These are phyloP conservation scores for Mormyrus lacerda DNA, from an alignment of 2,113 vertebrate species.

Conservation along the genomic window DNA sequence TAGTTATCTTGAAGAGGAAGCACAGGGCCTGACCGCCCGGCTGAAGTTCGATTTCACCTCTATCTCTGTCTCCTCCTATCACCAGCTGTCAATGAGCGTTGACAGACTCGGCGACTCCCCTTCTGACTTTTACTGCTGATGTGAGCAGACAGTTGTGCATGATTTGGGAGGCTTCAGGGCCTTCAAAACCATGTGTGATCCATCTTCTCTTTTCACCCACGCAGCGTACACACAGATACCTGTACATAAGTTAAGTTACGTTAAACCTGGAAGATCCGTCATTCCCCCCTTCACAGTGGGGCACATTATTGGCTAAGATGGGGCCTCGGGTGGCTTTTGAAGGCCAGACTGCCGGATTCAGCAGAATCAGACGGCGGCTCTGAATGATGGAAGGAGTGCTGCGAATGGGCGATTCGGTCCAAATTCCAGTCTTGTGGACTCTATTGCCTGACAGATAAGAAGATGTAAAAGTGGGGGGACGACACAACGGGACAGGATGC, in stretches of 20 bases:
- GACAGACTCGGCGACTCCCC: not conserved
- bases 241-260: not conserved
- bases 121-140: slow-evolving; percentile 15
- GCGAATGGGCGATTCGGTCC: not conserved
- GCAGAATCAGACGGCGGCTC: not conserved
- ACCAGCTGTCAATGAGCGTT: slow-evolving; percentile 17
- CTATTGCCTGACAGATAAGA: not conserved
- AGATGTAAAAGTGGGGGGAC: not conserved
- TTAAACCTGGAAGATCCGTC: not conserved
- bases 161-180: not conserved
- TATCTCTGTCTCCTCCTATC: slow-evolving; percentile 28
- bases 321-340: not conserved
- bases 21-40: slow-evolving; percentile 4
- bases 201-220: not conserved
- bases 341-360: slow-evolving; percentile 9
- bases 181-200: not conserved
- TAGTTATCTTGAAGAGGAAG: slow-evolving; percentile 35
- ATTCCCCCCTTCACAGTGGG: not conserved
- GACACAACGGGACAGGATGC: not conserved
- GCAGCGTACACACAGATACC: not conserved
- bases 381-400: not conserved
- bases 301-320: not conserved
- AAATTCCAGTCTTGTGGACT: not conserved
- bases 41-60: slow-evolving; percentile 27
- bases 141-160: slow-evolving; percentile 12